Evolutionary conservation across 2,888 invertebrate species (phyloP).

Genomic region (Clepsis dumicolana): DNA sequence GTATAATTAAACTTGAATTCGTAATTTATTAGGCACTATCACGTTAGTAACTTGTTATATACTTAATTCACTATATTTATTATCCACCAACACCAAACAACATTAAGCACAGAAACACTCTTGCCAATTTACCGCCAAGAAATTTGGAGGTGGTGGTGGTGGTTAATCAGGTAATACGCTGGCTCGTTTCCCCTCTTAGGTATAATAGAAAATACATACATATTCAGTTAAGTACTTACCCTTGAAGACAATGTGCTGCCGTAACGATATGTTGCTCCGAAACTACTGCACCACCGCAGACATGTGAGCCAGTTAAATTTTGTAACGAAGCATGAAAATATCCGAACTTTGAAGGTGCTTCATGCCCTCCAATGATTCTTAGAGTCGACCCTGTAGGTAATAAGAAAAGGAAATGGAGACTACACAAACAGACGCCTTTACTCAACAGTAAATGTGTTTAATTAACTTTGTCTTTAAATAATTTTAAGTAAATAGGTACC

Average conservation of each 20-base stretch:
- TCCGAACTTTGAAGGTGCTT: constrained; percentile 64
- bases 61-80: no score
- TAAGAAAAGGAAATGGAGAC: not conserved
- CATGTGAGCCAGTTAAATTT: constrained; percentile 71
- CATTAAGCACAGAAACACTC: no score
- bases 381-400: constrained; percentile 50
- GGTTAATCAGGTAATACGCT: no score
- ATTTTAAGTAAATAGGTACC: not conserved
- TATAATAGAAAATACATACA: no score
- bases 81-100: no score
- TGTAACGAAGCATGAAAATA: constrained; percentile 75
- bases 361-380: constrained; percentile 71
- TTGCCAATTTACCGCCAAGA: no score
- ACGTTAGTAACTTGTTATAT: no score
- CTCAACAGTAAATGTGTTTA: not conserved
- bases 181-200: no score
- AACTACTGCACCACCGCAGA: constrained; percentile 76
- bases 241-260: constrained; percentile 76
- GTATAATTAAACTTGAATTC: no score
- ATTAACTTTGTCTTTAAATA: not conserved
- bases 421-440: not conserved
- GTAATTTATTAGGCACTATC: no score
- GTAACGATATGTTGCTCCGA: constrained; percentile 69
- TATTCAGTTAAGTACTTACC: constrained; percentile 53
- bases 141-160: no score